Conservation (phyloP, 2,113 vertebrate species). For the Petrocephalus microphthalmus region DNA sequence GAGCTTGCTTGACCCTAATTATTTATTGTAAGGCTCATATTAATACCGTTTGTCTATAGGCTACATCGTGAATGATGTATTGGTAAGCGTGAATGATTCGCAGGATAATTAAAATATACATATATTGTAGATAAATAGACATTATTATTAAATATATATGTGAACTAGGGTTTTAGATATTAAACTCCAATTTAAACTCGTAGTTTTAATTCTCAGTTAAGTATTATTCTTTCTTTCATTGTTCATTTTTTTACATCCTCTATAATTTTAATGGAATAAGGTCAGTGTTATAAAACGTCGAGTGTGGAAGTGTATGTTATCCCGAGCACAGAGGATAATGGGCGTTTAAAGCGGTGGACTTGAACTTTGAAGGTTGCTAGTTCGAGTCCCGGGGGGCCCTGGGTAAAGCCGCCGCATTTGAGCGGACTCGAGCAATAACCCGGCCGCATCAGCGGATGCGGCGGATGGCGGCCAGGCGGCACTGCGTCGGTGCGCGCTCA, state of each 20-base stretch:
- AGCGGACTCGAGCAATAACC: neutral
- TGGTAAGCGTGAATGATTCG: neutral
- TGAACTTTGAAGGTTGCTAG: neutral
- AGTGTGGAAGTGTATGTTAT: neutral
- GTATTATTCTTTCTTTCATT: neutral
- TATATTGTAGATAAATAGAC: no score
- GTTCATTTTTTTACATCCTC: neutral
- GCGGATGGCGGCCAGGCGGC: constrained; percentile 46
- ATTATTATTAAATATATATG: neutral
- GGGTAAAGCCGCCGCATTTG: neutral
- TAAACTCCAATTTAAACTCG: neutral
- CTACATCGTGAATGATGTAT: neutral
- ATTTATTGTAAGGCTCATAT: neutral
- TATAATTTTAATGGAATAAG: neutral
- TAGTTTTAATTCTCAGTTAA: neutral
- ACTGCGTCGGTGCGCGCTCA: constrained; percentile 70
- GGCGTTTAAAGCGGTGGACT: neutral
- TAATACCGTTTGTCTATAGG: neutral
- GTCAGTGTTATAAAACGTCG: neutral
- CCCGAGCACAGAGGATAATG: neutral
- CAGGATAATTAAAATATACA: neutral
- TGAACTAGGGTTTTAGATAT: neutral
- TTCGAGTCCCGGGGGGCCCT: neutral
- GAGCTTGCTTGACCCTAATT: neutral
- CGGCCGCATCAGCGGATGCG: neutral